Evolutionary conservation across 2,888 invertebrate species (phyloP).

Genomic region (Cephus pulcher): DNA sequence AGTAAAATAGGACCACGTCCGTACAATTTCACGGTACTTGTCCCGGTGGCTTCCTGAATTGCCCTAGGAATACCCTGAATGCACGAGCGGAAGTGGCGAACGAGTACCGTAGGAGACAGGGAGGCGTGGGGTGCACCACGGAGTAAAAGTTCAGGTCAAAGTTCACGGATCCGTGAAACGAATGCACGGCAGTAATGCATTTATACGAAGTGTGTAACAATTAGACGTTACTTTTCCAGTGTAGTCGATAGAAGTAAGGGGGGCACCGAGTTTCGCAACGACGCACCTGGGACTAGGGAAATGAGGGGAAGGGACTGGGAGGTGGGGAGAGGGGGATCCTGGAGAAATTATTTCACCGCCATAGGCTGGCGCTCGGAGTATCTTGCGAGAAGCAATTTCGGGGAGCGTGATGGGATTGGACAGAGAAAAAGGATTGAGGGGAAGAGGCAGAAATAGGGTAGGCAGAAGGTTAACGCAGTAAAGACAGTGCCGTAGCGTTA

Average conservation of each 20-base stretch:
- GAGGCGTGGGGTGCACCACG: not conserved
- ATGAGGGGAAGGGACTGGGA: not conserved
- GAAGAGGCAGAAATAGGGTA: not conserved
- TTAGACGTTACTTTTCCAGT: slow-evolving; percentile 36
- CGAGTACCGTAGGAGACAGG: not conserved
- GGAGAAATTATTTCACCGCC: not conserved
- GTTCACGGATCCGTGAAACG: slow-evolving; percentile 52
- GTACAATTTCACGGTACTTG: not conserved
- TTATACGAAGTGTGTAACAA: slow-evolving; percentile 63
- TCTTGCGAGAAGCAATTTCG: not conserved
- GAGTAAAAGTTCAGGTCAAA: slow-evolving; percentile 28
- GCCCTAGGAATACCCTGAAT: not conserved
- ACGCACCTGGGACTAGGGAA: slow-evolving; percentile 12
- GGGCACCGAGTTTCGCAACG: slow-evolving; percentile 10
- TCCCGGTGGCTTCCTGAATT: not conserved
- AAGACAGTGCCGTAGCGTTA: not conserved
- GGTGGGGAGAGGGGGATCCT: not conserved
- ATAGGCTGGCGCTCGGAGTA: not conserved
- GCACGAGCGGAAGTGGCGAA: not conserved
- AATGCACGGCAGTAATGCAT: slow-evolving; percentile 62
- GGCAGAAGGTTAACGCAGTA: not conserved
- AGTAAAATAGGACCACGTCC: not conserved
- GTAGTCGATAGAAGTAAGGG: slow-evolving; percentile 9
- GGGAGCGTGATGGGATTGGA: not conserved
- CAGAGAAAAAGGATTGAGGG: not conserved